Evolutionary conservation across 1,140 invertebrate species (phyloP), one percentile per base, ranked within the genome.

Genomic region (Pygmarrhopalites habei): DNA sequence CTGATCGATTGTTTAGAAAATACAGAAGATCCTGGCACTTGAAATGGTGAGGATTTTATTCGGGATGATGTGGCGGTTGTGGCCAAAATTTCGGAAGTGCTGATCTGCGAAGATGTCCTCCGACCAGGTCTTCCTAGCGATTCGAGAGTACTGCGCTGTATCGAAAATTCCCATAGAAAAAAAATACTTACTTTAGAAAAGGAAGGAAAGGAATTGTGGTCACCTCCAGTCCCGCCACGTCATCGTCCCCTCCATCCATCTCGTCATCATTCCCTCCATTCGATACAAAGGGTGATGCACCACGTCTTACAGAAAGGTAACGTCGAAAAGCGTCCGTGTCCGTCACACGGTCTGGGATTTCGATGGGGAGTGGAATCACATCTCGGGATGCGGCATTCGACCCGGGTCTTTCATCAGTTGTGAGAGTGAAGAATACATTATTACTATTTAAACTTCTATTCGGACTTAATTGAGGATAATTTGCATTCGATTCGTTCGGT

Each of bases 281-380:
- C 2, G 19, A 35, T n/a, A 23, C 2, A 44, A 41, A 26, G n/a
- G 58, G 28, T 19, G 30, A 35, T 30, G 60, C 69, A 32, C 61
- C 53, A n/a, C 66, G 46, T 52, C 69, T 71, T 66, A 68, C 66
- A 55, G 63, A 56, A n/a, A 70, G 61, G 43, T 70, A 70, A 12
- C 65, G 68, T 15, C 66, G 66, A 62, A 71, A 66, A 26, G 66
- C 64, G 7, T 66, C 66, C 19, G 26, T 60, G 26, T 71, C 66
- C 0, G 63, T 60, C 10, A 71, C 62, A 12, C n/a, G 17, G 3
- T 66, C 62, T 4, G 69, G 66, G 15, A 71, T 62, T 60, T 71
- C 69, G 35, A 71, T 64, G 2, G 69, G 62, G 1, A 71, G 47
- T 14, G 69, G 52, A 3, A 62, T 17, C 7, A 68, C 49, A 23